A percentile compares a stretch with the other conserved stretches of the same genome.
Conservation (phyloP, 2,888 invertebrate species). For the Morinoia aosen region DNA sequence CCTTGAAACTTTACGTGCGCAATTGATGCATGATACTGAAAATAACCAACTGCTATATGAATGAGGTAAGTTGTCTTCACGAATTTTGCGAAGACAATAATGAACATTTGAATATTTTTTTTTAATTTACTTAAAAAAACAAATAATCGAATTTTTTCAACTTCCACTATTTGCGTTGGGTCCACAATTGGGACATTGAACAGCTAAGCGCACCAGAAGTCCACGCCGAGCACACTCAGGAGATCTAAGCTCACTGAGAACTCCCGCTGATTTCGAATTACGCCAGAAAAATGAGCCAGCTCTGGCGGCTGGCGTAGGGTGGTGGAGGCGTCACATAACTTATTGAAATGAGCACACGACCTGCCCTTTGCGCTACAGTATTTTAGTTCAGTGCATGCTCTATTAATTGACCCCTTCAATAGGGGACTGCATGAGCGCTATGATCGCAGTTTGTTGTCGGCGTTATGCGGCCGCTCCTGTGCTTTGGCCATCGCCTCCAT, state of each 20-base stretch:
- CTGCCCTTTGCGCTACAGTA: background rate
- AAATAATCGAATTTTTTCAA: background rate
- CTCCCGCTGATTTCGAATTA: constrained; percentile 30
- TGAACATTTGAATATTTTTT: too few relatives aligned
- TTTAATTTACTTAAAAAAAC: too few relatives aligned
- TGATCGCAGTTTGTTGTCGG: background rate
- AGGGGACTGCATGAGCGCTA: background rate
- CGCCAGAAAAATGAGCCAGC: background rate
- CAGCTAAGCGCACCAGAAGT: background rate
- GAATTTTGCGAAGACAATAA: too few relatives aligned
- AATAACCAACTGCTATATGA: too few relatives aligned
- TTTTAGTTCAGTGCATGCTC: background rate
- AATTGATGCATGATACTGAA: too few relatives aligned
- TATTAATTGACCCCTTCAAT: background rate
- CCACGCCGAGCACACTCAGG: background rate
- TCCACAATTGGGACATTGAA: background rate
- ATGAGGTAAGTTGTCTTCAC: too few relatives aligned
- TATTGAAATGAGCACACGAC: background rate
- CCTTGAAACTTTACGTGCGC: too few relatives aligned
- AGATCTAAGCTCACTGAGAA: background rate
- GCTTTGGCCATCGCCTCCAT: background rate
- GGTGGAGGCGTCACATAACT: background rate
- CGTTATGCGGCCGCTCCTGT: background rate
- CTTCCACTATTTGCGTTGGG: background rate
- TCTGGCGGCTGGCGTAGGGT: background rate